Evolutionary conservation across 2,888 invertebrate genomes (phyloP).

Genomic region (Sinhomidia bicolor): DNA sequence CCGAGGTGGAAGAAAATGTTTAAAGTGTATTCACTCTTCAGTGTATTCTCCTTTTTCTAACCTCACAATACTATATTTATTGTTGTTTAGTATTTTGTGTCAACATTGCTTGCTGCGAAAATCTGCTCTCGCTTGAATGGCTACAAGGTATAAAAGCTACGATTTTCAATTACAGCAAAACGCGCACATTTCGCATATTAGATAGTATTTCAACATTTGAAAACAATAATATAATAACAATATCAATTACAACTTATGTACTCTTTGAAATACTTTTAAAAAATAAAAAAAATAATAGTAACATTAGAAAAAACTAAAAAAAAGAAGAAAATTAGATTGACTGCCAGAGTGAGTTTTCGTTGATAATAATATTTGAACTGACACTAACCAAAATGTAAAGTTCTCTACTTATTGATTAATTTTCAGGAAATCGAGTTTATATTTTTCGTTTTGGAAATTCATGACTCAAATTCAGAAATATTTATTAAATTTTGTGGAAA

Average conservation of each 20-base stretch:
- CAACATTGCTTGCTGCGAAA: neutral
- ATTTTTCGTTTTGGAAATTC: too few relatives aligned
- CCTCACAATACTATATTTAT: too few relatives aligned
- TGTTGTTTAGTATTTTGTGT: neutral
- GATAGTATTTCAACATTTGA: neutral
- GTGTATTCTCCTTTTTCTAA: neutral
- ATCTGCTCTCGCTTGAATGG: neutral
- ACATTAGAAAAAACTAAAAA: neutral
- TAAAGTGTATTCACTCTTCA: neutral
- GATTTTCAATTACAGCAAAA: constrained; percentile 15
- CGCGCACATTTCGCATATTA: constrained; percentile 15
- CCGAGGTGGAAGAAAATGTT: constrained; percentile 1
- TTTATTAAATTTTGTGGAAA: too few relatives aligned
- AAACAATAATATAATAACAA: neutral
- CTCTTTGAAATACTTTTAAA: too few relatives aligned
- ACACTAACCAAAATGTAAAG: too few relatives aligned
- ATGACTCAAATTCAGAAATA: too few relatives aligned
- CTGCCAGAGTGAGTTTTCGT: neutral
- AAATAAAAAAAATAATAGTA: constrained; percentile 13
- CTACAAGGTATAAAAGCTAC: neutral
- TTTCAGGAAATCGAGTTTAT: too few relatives aligned
- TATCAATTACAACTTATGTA: constrained; percentile 36
- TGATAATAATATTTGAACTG: too few relatives aligned
- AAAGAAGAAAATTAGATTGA: neutral
- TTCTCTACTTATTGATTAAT: too few relatives aligned